Evolutionary conservation across 2,888 invertebrate species (phyloP), one percentile per base, ranked within the genome.

Genomic region (Watsonalla binaria): DNA sequence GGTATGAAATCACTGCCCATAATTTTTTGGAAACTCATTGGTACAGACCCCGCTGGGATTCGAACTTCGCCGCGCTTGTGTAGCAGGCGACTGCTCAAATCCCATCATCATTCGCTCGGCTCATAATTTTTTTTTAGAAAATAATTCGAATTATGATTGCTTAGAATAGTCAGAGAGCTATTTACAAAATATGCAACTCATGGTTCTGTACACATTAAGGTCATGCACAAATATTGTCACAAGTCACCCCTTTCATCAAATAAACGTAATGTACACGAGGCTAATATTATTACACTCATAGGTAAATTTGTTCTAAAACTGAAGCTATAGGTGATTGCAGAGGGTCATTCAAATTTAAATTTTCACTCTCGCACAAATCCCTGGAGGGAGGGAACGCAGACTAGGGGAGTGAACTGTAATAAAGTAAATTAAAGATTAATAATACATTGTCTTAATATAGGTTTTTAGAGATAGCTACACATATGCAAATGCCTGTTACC

Each of bases 381-480:
- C 88, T 57, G 54, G 84, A 78, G 86, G 56, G 76, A 76, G 82
- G 86, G 61, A 67, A 62, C 65, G 66, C 62, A 8, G 11, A 42
- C 72, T 74, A 76, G 85, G 87, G 90, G 84, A 82, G 80, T 68
- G 71, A 74, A 72, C 74, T 84, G 84, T 89, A 88, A 90, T 90
- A 89, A 90, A 90, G 88, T 83, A 90, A 90, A 90, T 90, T 90
- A 90, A 89, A 90, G 86, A 90, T 90, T 90, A 90, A 90, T 90
- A 90, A 88, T 89, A 86, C 77, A 90, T 89, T 84, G 82, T 84
- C 82, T 81, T 84, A 82, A 83, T 85, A 87, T 81, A 83, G 82
- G 80, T 80, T 83, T 82, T 80, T 75, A 70, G 80, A 76, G 76
- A 77, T 82, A 49, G 49, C 37, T 49, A 74, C 72, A 70, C 67